Conservation (phyloP, 2,113 vertebrate genomes). For the Embiotoca jacksoni region DNA sequence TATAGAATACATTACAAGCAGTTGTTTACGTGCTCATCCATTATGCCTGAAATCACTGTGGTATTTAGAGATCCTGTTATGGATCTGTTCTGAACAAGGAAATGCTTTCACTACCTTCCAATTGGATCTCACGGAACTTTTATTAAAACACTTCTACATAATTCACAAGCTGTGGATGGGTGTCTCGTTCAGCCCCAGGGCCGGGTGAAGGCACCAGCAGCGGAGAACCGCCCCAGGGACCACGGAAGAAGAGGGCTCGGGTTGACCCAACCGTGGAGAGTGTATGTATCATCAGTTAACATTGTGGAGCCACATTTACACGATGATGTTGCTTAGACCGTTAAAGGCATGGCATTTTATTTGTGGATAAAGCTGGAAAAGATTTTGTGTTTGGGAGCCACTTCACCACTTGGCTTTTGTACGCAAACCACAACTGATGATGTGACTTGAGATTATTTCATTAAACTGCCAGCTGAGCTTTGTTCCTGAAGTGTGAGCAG, state of each 20-base stretch:
- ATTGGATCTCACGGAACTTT: neutral
- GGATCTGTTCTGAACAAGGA: neutral
- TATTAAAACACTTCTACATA: neutral
- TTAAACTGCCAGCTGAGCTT: no score
- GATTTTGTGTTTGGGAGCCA: no score
- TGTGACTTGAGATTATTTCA: no score
- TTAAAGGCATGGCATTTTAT: neutral
- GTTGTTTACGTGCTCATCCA: conserved; percentile 11
- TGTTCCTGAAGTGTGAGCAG: no score
- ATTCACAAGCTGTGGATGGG: neutral
- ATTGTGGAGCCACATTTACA: neutral
- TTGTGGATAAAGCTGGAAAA: neutral
- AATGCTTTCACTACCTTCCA: neutral
- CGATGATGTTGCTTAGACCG: neutral
- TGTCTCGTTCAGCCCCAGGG: conserved; percentile 86
- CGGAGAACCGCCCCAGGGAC: conserved; percentile 94
- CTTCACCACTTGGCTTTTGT: no score
- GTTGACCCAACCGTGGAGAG: conserved; percentile 97
- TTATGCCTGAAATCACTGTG: neutral
- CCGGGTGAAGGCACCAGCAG: conserved; percentile 95
- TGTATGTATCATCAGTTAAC: conserved; percentile 80
- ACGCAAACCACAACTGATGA: no score
- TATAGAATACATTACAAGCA: neutral
- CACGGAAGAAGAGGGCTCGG: conserved; percentile 96
- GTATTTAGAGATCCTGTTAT: neutral